Percentiles rank a stretch among this genome's conserved stretches.
Evolutionary conservation across 2,797 vertebrate genomes (phyloP).

Genomic region (Poeciliopsis infans): DNA sequence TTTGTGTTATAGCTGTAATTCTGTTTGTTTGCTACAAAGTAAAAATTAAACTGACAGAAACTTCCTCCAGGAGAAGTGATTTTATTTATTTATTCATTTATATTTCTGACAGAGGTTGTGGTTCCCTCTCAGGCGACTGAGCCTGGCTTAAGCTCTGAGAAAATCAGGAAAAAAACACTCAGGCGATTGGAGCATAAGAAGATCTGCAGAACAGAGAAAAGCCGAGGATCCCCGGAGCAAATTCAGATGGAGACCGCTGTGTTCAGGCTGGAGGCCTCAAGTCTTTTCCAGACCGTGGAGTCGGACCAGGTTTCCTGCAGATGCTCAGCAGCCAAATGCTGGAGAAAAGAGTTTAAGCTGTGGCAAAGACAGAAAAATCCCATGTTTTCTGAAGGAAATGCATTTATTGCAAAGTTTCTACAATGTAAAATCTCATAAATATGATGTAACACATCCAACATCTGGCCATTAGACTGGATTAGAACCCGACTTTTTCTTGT

Average conservation of each 20-base stretch:
- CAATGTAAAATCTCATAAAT: not conserved
- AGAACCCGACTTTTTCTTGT: not conserved
- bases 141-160: constrained; percentile 45
- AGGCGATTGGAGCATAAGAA: constrained; percentile 17
- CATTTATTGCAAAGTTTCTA: not conserved
- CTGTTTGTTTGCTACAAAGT: not conserved
- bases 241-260: constrained; percentile 20
- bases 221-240: constrained; percentile 28
- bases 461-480: not conserved
- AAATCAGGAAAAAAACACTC: not conserved
- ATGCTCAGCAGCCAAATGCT: constrained; percentile 26
- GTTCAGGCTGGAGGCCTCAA: constrained; percentile 42
- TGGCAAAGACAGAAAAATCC: not conserved
- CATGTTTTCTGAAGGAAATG: not conserved
- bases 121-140: constrained; percentile 28
- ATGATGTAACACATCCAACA: not conserved
- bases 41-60: not conserved
- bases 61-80: not conserved
- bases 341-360: constrained; percentile 26
- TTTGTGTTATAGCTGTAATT: not conserved
- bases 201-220: constrained; percentile 31
- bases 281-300: constrained; percentile 38
- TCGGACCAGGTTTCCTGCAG: constrained; percentile 33
- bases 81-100: not conserved
- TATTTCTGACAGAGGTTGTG: not conserved